These are phyloP conservation scores for Diarsia mendica DNA, from an alignment of 2,888 invertebrate species.

Conservation along the genomic window DNA sequence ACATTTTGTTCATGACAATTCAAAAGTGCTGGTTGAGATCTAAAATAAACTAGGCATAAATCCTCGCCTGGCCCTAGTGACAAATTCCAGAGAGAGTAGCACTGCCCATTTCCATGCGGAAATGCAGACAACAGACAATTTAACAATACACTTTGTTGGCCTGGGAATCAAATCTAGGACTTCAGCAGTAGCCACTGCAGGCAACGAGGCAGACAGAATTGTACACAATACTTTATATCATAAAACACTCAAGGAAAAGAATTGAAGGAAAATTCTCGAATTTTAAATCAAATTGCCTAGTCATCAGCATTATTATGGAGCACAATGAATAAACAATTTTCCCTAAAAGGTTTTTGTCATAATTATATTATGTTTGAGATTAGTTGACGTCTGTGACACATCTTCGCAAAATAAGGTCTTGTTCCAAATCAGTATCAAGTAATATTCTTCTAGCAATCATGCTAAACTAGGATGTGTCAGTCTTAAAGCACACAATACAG, in stretches of 20 bases:
- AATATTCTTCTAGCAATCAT: background rate
- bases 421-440: background rate
- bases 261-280: conserved; percentile 2
- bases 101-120: background rate
- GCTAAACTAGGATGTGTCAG: background rate
- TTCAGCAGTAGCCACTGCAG: background rate
- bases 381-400: background rate
- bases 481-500: background rate
- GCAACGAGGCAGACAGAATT: background rate
- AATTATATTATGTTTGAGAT: background rate
- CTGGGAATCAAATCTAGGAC: background rate
- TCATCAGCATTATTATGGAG: too few relatives aligned
- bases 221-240: conserved; percentile 1
- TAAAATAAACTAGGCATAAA: background rate
- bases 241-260: conserved; percentile 11
- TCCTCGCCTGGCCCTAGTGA: background rate
- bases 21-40: background rate
- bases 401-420: background rate
- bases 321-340: background rate
- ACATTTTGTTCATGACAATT: background rate
- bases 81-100: background rate
- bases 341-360: background rate
- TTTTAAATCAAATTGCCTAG: background rate
- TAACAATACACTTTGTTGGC: background rate
- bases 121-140: background rate